Base-by-base conservation (phyloP, 2,113 vertebrate genomes). In the Geococcyx californianus region DNA sequence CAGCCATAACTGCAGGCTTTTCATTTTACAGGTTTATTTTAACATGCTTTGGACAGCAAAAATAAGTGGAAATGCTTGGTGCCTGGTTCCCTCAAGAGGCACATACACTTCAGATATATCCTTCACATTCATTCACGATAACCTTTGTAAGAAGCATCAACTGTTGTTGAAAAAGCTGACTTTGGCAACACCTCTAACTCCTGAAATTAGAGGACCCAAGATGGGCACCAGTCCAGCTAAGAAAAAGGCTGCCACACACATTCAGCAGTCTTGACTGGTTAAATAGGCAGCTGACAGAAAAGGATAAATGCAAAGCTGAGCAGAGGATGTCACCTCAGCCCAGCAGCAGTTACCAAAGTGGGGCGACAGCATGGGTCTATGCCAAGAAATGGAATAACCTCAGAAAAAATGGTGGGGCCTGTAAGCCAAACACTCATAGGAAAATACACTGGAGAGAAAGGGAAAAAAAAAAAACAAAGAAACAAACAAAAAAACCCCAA, bases 331-430 rank as follows among this genome's bases (percentile, higher is more conserved):
- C 4, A 11, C n/a, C 16, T 49, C 76, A 44, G 17, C 17, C 23
- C 24, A 40, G 20, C 47, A 52, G 24, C 26, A 52, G 18, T 10
- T 45, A 77, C 11, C 45, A 34, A 29, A 7, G 5, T 26, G 17
- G 21, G 13, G 74, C 2, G 1, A 55, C 11, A 77, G 62, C 1
- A 0, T 6, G 20, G 28, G 33, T n/a, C 47, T 42, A 14, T 10
- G 60, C 10, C 1, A 5, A 72, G 26, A 94, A 84, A 33, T 3
- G 10, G 31, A 79, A 54, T 24, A 70, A 58, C 25, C 55, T 77
- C 73, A 33, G 49, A 69, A 86, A 69, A 19, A 92, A 84, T 2
- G 25, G 66, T 11, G 11, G 14, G 69, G 23, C 18, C 45, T n/a
- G 6, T 1, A 3, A 70, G 38, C 51, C 62, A 76, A 40, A 44